Base-by-base conservation (phyloP, 53 echinoderm and acorn worm genomes). In the Hippasteria phrygiana region DNA sequence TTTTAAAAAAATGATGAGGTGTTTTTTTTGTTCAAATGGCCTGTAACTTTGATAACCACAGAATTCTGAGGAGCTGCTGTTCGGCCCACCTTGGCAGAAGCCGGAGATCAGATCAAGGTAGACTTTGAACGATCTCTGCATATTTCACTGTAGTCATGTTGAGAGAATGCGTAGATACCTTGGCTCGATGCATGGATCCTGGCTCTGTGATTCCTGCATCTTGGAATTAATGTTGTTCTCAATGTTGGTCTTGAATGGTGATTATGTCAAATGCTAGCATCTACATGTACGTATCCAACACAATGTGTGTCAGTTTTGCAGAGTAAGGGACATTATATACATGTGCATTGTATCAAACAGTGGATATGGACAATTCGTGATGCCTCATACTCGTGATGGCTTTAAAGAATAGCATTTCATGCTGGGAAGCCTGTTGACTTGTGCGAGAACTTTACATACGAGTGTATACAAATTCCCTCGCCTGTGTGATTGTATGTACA, bases 51-150 rank as follows among this genome's bases (percentile, higher is more conserved):
- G 7, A 40, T 18, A 62, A 43, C 65, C 82, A 65, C 82, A 82
- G 82, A 66, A 18, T 65, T 62, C 35, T 66, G 66, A 82, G 64
- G 39, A 62, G 27, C 42, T 24, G 18, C 45, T n/a, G n/a, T n/a
- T 14, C 64, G 16, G 26, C 42, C 45, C 6, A 43, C 45, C 66
- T 13, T 34, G 39, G 31, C 82, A 82, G 29, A 42, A 38, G 27
- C 33, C n/a, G 32, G 31, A 64, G 82, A 46, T 22, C 26, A 2
- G 27, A n/a, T 11, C 45, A 82, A 82, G 82, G 82, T 82, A 82
- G 63, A 39, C 45, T 62, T 81, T 81, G 37, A 31, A 45, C 24
- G 43, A 41, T 45, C 64, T 45, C 48, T 82, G 82, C 82, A 82
- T 66, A 45, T 66, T 65, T 82, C 29, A 55, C 18, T 31, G 79